phyloP scores from a whole-genome alignment of 2,113 vertebrate species.

The Bothrops jararaca region DNA sequence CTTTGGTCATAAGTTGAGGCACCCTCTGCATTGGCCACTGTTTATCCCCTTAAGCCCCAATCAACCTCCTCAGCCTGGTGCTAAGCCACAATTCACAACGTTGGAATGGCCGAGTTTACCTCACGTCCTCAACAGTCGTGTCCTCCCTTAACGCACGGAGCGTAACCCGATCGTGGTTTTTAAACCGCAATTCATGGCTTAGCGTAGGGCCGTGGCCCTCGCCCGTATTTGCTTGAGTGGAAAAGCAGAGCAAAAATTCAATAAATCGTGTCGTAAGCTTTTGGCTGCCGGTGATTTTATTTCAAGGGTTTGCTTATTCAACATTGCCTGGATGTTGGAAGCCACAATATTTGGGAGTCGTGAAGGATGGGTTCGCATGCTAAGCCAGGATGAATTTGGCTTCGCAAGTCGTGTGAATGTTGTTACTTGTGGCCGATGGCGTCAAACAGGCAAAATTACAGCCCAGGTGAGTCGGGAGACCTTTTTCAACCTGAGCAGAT shows the following conservation, averaged over 20 bases:
- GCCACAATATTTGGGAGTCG: background rate
- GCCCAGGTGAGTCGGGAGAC: background rate
- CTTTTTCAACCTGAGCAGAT: background rate
- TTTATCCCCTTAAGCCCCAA: background rate
- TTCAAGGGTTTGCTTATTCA: background rate
- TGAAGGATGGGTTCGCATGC: background rate
- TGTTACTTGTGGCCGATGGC: background rate
- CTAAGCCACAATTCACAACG: background rate
- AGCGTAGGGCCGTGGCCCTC: background rate
- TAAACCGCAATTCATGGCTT: background rate
- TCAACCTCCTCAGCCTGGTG: background rate
- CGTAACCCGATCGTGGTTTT: background rate
- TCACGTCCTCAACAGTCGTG: background rate
- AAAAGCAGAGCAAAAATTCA: background rate
- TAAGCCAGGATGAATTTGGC: background rate
- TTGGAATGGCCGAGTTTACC: background rate
- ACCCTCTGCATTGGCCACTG: background rate
- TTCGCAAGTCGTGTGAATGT: background rate
- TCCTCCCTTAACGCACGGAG: background rate
- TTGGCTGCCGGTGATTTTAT: background rate
- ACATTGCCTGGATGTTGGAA: background rate
- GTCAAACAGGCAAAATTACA: background rate
- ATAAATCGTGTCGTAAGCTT: background rate
- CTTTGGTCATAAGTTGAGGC: background rate
- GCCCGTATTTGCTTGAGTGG: background rate